Conservation (phyloP, 64 coral and sea anemone species). For the Acropora yongei region DNA sequence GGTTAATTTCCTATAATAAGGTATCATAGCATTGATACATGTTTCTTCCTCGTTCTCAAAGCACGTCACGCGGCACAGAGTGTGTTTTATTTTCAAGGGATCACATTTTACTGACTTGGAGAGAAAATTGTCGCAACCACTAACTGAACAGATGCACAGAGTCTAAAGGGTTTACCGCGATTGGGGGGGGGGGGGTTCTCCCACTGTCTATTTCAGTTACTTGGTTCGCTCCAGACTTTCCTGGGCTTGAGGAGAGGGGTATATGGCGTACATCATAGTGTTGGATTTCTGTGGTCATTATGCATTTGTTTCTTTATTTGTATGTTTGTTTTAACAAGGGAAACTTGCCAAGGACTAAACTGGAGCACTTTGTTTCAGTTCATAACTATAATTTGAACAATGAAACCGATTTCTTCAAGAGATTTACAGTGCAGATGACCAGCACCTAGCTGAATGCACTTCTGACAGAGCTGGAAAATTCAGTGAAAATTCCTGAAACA, state of each 20-base stretch:
- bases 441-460: slow-evolving; percentile 7
- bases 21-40: too few relatives aligned
- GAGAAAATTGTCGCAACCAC: too few relatives aligned
- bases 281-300: not conserved
- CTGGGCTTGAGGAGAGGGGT: not conserved
- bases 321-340: not conserved
- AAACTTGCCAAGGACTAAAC: slow-evolving; percentile 16
- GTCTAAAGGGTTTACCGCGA: too few relatives aligned
- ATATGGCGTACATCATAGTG: too few relatives aligned
- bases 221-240: not conserved
- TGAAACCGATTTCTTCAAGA: slow-evolving; percentile 1
- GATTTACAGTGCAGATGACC: not conserved
- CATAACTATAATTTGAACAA: not conserved
- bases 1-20: too few relatives aligned
- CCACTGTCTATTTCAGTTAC: not conserved
- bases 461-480: slow-evolving; percentile 15
- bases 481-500: not conserved
- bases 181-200: too few relatives aligned
- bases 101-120: too few relatives aligned
- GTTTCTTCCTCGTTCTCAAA: too few relatives aligned
- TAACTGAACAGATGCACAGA: too few relatives aligned
- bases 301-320: not conserved
- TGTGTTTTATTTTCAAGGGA: too few relatives aligned
- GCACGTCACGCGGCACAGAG: too few relatives aligned
- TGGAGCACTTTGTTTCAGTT: slow-evolving; percentile 21